Evolutionary conservation across 2,888 invertebrate genomes (phyloP), one percentile per base, ranked within the genome.

Genomic region (Amaurobius ferox): DNA sequence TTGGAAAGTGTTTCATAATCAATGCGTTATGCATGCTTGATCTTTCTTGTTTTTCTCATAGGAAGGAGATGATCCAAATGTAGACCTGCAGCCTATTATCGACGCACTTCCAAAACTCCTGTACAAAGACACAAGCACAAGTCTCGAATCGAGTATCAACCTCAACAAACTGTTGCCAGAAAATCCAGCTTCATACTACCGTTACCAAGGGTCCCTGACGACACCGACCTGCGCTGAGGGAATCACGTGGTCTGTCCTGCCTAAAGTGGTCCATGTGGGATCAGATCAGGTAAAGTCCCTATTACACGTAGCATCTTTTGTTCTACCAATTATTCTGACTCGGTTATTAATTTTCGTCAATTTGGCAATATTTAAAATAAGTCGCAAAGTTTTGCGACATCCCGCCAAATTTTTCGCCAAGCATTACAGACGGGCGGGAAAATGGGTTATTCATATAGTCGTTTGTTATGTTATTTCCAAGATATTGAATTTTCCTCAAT

Each of bases 161-260:
- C 19, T 64, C n/a, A 64, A 29, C 64, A 28, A 28, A 11, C 19
- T 64, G 29, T 19, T 64, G 3, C 64, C 64, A 0, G 16, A 11
- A 0, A 64, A 64, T 30, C 28, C 64, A 5, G 11, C 28, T 0
- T 64, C 64, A 0, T 64, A 29, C 29, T 64, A 19, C 28, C 64
- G 64, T 13, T 64, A 64, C 16, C 11, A 11, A 6, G 64, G 64
- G 13, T 64, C 64, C 3, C 9, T 64, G 11, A 64, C 64, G 1
- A 64, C 64, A 0, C 64, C 64, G 11, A n/a, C 9, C 0, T 64
- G 64, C 16, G 19, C 29, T 30, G 64, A 64, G n/a, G 64, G 64
- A 19, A 29, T 64, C 64, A 64, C 64, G 1, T 64, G 64, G 64
- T 64, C 64, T 13, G 64, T 64, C 29, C 16, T 64, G 29, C 13